Conservation (phyloP, 2,888 invertebrate species). For the Tenthredo livida region DNA sequence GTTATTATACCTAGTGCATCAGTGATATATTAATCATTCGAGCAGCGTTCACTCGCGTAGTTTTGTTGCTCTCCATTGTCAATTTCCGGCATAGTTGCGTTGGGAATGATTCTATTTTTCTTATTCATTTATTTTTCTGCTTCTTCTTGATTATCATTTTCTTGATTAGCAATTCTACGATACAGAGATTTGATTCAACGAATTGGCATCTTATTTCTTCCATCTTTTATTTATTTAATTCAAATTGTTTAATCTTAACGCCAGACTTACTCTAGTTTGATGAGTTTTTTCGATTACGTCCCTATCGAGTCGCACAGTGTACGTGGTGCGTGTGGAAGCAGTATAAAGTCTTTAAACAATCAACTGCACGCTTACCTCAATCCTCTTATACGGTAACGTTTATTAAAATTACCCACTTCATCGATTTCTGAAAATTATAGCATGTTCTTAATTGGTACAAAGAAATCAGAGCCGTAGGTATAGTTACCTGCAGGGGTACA, state of each 20-base stretch:
- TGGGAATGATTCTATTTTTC: not conserved
- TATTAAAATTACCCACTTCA: conserved; percentile 6
- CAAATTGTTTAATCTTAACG: too few relatives aligned
- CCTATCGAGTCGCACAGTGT: not conserved
- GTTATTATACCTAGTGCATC: not conserved
- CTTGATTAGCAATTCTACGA: too few relatives aligned
- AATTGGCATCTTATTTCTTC: too few relatives aligned
- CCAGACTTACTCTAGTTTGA: not conserved
- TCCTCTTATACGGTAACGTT: not conserved
- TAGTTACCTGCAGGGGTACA: not conserved
- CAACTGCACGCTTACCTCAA: not conserved
- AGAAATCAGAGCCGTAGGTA: conserved; percentile 1
- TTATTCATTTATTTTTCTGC: not conserved
- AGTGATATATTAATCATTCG: not conserved
- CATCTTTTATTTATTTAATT: too few relatives aligned
- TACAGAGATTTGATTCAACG: too few relatives aligned
- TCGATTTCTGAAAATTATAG: not conserved
- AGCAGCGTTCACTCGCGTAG: not conserved
- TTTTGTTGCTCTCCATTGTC: not conserved
- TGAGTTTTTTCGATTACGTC: not conserved
- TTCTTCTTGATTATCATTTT: too few relatives aligned
- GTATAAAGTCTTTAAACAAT: not conserved
- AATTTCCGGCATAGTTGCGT: not conserved
- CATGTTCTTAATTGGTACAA: conserved; percentile 7
- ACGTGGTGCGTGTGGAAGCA: not conserved